phyloP scores from a whole-genome alignment of 2,113 vertebrate genomes.

The Falcunculus frontatus region DNA sequence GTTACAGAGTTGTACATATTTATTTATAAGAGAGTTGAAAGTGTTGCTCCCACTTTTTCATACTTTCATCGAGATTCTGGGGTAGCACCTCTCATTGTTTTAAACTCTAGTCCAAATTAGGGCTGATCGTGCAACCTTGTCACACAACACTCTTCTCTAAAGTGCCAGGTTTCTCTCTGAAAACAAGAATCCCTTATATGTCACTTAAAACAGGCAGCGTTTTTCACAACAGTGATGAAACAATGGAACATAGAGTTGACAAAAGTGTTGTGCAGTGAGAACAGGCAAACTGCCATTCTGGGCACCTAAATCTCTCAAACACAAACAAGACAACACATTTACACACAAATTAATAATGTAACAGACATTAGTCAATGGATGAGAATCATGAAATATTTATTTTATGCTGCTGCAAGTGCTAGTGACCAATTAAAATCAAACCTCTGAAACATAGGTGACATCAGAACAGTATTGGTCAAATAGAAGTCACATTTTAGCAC shows the following conservation, averaged over 20 bases:
- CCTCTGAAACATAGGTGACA: background rate
- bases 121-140: background rate
- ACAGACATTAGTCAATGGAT: background rate
- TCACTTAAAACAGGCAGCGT: background rate
- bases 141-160: background rate
- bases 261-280: background rate
- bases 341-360: background rate
- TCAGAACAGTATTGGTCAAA: background rate
- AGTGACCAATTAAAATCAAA: background rate
- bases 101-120: background rate
- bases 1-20: background rate
- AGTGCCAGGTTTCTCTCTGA: background rate
- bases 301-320: background rate
- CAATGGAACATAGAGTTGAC: background rate
- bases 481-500: background rate
- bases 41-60: background rate
- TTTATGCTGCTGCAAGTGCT: background rate
- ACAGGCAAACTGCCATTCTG: background rate
- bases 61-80: too few species aligned
- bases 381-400: background rate
- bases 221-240: background rate
- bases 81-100: background rate
- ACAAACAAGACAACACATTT: background rate
- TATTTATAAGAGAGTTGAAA: background rate
- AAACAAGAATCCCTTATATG: background rate